These are phyloP conservation scores for Corynorhinus townsendii DNA, from an alignment of 2,113 vertebrate species.

Conservation along the genomic window DNA sequence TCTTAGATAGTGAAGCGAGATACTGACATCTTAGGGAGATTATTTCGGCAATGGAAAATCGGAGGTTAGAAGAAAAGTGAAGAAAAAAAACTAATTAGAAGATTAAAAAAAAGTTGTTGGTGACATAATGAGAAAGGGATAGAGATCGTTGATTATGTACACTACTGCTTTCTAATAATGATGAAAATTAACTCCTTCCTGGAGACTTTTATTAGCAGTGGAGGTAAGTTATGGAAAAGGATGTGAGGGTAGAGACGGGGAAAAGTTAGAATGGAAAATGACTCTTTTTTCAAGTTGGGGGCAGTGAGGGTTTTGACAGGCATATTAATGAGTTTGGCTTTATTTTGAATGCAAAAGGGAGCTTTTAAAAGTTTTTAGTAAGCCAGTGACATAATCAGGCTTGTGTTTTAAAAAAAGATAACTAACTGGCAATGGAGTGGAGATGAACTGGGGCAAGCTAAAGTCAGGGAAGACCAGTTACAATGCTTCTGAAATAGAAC, in stretches of 20 bases:
- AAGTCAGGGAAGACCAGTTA: not conserved
- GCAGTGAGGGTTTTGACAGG: not conserved
- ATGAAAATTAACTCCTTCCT: not conserved
- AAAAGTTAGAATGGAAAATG: not conserved
- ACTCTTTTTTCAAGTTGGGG: not conserved
- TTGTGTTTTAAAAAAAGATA: constrained; percentile 37
- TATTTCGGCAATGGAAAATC: not conserved
- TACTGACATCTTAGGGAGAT: not conserved
- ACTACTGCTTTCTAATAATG: not conserved
- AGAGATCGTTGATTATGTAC: not conserved
- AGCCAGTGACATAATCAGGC: constrained; percentile 17
- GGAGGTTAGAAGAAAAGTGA: not conserved
- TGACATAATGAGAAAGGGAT: not conserved
- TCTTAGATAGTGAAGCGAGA: not conserved
- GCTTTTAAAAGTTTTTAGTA: not conserved
- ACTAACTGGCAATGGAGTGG: not conserved
- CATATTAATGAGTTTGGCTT: constrained; percentile 35
- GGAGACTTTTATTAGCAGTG: not conserved
- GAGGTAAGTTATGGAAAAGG: not conserved
- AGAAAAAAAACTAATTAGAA: not conserved
- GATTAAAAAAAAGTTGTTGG: not conserved
- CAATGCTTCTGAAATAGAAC: constrained; percentile 17
- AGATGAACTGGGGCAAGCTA: not conserved
- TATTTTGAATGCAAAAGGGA: not conserved
- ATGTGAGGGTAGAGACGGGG: not conserved